phyloP scores from a whole-genome alignment of 2,888 invertebrate species.

The Drosophila prolongata region DNA sequence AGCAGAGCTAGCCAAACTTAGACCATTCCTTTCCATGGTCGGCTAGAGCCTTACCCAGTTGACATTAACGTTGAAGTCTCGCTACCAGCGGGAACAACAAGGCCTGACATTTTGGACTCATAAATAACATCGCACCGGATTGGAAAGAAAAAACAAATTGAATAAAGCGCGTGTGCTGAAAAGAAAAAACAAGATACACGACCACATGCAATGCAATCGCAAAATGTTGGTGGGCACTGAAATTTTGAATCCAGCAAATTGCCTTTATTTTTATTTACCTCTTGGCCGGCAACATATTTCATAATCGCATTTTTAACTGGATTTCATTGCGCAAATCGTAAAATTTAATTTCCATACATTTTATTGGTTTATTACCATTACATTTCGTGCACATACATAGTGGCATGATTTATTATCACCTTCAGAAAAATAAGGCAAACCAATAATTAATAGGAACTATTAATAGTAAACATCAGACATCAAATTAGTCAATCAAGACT shows the following conservation, averaged over 20 bases:
- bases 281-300: constrained; percentile 5
- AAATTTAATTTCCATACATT: constrained; percentile 5
- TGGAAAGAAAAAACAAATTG: constrained; percentile 26
- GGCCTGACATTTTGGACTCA: constrained; percentile 42
- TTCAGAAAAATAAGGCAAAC: not conserved
- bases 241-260: constrained; percentile 30
- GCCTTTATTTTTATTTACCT: constrained; percentile 10
- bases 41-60: constrained; percentile 7
- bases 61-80: constrained; percentile 37
- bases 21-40: constrained; percentile 6
- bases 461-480: not conserved
- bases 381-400: not conserved
- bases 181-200: constrained; percentile 1
- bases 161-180: constrained; percentile 17
- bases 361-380: not conserved
- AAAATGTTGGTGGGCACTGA: constrained; percentile 2
- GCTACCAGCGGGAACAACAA: constrained; percentile 20
- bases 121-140: constrained; percentile 34
- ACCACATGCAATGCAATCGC: constrained; percentile 4
- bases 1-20: not conserved
- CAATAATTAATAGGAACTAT: not conserved
- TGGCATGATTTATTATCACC: not conserved
- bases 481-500: constrained; percentile 1
- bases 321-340: constrained; percentile 3
- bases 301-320: constrained; percentile 19